Base-by-base conservation (phyloP, 2,888 invertebrate genomes). In the Ceratothoa steindachneri region DNA sequence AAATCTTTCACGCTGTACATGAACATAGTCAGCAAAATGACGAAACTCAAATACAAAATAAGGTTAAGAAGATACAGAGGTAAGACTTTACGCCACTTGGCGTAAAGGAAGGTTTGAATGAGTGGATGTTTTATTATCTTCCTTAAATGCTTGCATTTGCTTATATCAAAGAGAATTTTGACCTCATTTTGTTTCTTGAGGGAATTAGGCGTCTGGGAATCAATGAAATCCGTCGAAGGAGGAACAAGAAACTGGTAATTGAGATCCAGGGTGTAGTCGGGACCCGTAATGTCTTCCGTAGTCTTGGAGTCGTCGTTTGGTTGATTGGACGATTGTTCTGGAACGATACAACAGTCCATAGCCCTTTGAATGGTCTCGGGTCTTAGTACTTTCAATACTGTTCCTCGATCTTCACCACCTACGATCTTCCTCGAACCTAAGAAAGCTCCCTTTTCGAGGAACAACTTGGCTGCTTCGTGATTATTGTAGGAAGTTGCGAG, bases 261-360 rank as follows among this genome's bases (percentile, higher is more conserved):
- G n/a, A 79, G 31, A 27, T 74, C 51, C 2, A 79, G 72, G 15
- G 65, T 74, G 29, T 79, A 74, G 31, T 79, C 55, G 0, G 72
- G 74, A 52, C 53, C 29, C 1, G 72, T 41, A 15, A 72, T 31
- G 24, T 72, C 67, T 53, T 75, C 75, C 15, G 53, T 30, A 65
- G 30, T 72, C 15, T 72, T 64, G 15, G 4, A 4, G 15, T 74
- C 74, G 28, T 9, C 27, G n/a, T 55, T 53, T n/a, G n/a, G n/a
- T n/a, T n/a, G n/a, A n/a, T n/a, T n/a, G n/a, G n/a, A n/a, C n/a
- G n/a, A n/a, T n/a, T 65, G 29, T 3, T 41, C 67, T 28, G 67
- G 67, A n/a, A 24, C 51, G 15, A 79, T 76, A 68, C 79, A 79
- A n/a, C 69, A 67, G 60, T 79, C 76, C 79, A 79, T 79, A 5